Evolutionary conservation across 1,140 invertebrate genomes (phyloP).

Genomic region (Acromyrmex charruanus): DNA sequence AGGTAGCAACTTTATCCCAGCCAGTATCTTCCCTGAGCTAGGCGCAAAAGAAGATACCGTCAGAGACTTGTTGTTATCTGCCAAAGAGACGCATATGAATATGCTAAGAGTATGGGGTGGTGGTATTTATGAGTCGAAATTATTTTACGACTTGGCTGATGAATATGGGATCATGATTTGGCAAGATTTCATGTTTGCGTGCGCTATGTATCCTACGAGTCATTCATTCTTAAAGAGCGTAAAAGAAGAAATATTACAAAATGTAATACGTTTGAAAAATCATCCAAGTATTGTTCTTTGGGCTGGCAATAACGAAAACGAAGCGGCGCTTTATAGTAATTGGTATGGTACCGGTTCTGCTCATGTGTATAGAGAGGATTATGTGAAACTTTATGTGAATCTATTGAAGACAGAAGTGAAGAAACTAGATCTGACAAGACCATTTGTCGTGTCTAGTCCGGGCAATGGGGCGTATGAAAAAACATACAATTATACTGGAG

Average conservation of each 20-base stretch:
- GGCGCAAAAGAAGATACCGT: slow-evolving; percentile 86
- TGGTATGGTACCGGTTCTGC: slow-evolving; percentile 92
- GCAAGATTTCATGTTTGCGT: slow-evolving; percentile 99
- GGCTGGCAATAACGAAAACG: slow-evolving; percentile 99
- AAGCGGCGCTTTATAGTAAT: slow-evolving; percentile 94
- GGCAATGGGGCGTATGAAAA: slow-evolving; percentile 94
- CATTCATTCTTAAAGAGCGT: slow-evolving; percentile 92
- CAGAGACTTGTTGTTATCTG: slow-evolving; percentile 90
- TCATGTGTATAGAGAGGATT: slow-evolving; percentile 92
- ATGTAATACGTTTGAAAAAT: slow-evolving; percentile 94
- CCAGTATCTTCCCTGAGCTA: slow-evolving; percentile 94
- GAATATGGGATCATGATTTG: slow-evolving; percentile 94
- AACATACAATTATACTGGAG: slow-evolving; percentile 91
- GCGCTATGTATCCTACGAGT: slow-evolving; percentile 96
- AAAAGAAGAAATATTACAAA: slow-evolving; percentile 92
- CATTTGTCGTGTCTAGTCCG: slow-evolving; percentile 96
- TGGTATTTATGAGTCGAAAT: slow-evolving; percentile 97
- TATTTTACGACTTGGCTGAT: slow-evolving; percentile 96
- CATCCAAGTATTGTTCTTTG: slow-evolving; percentile 96
- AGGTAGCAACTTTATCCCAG: slow-evolving; percentile 98
- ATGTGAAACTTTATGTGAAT: slow-evolving; percentile 94
- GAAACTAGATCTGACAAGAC: slow-evolving; percentile 88
- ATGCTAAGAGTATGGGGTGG: slow-evolving; percentile 99
- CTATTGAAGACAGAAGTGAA: slow-evolving; percentile 91
- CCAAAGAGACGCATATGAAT: slow-evolving; percentile 95